Evolutionary conservation across 2,888 invertebrate genomes (phyloP), one percentile per base, ranked within the genome.

Genomic region (Anorthoa munda): DNA sequence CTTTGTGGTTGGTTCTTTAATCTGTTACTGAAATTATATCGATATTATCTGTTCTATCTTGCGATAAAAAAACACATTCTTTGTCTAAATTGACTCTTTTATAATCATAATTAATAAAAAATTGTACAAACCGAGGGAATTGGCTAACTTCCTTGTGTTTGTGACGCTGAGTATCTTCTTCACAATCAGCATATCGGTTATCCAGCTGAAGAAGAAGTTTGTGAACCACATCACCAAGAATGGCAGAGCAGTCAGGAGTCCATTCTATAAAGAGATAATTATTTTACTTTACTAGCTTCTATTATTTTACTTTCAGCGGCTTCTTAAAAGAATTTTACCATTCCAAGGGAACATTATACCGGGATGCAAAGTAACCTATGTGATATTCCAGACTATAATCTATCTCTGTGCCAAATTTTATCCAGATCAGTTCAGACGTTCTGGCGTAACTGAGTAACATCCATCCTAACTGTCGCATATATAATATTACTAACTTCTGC

Each of bases 221-320:
- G 97, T 91, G 39, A 98, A 81, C 97, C 98, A 98, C 95, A 98
- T 98, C 9, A 97, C 96, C n/a, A 98, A 92, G 87, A 98, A 98
- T 0, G 98, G 98, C 0, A 98, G 90, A 0, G 98, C 97, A 0
- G 98, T 97, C 2, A 98, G 91, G 12, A 97, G 81, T 2, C 98
- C 98, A 88, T 98, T 98, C 97, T 97, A 21, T 4, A 2, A 45
- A 46, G 26, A 13, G 18, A 13, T 55, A 21, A 23, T 13, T 23
- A 15, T 55, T 18, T 12, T 4, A 9, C 0, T 9, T 9, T 9
- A 39, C 39, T 39, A 39, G 39, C 39, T 39, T 39, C 39, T 39
- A 9, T n/a, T n/a, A n/a, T n/a, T n/a, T n/a, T n/a, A n/a, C n/a
- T n/a, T n/a, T 9, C 39, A 39, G 39, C 1, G 1, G 39, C 9